Percentiles rank a stretch among this genome's conserved stretches.
phyloP scores from a whole-genome alignment of 1,140 invertebrate species.

The Zaprionus africanus region DNA sequence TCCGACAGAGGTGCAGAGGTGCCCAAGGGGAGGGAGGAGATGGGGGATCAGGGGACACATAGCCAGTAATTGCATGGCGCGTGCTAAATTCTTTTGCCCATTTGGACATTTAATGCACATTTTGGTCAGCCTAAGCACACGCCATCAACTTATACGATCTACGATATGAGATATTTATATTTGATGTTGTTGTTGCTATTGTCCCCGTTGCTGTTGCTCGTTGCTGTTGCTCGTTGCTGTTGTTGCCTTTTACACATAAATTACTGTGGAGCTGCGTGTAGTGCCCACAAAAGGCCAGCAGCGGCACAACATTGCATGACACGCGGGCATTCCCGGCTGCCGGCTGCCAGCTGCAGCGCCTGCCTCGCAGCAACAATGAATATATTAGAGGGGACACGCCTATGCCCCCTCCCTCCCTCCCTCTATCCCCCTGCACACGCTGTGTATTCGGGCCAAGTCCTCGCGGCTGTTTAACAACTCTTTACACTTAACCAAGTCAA shows the following conservation, averaged over 20 bases:
- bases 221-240: slow-evolving; percentile 5
- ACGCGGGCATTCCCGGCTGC: slow-evolving; percentile 54
- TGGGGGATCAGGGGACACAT: neutral
- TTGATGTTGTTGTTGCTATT: slow-evolving; percentile 12
- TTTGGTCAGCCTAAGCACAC: slow-evolving; percentile 51
- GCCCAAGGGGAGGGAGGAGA: too few species aligned
- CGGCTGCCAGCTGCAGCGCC: slow-evolving; percentile 32
- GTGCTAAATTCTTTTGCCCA: slow-evolving; percentile 72
- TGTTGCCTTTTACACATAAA: slow-evolving; percentile 46
- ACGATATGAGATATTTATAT: slow-evolving; percentile 50
- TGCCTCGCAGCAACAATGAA: slow-evolving; percentile 3
- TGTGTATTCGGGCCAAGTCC: slow-evolving; percentile 62
- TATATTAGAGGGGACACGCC: neutral
- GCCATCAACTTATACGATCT: slow-evolving; percentile 72
- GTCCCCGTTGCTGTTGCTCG: too few species aligned
- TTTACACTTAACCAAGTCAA: slow-evolving; percentile 52
- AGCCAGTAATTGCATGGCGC: slow-evolving; percentile 63
- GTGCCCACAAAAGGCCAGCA: slow-evolving; percentile 36
- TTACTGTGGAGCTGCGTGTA: slow-evolving; percentile 41
- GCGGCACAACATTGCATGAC: slow-evolving; percentile 61
- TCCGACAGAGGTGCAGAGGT: too few species aligned
- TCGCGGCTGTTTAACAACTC: slow-evolving; percentile 63
- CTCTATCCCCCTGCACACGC: neutral
- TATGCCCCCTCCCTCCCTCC: neutral
- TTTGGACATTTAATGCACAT: slow-evolving; percentile 55